Base-by-base conservation (phyloP, 2,113 vertebrate genomes). In the Delphinus delphis region DNA sequence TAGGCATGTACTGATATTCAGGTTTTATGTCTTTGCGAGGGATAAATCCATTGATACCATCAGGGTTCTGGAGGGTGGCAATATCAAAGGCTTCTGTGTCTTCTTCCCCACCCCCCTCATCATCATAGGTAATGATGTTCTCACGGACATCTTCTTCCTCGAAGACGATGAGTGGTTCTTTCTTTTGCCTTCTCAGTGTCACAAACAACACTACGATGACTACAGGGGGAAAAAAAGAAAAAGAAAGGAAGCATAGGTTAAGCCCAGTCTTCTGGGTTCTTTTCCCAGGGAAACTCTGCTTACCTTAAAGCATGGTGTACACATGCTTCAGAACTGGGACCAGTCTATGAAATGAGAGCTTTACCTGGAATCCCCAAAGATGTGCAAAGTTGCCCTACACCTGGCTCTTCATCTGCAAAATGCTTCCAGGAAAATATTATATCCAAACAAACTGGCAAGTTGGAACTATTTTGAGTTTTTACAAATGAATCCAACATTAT, bases 51-150 rank as follows among this genome's bases (percentile, higher is more conserved):
- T 99, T 99, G 98, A 99, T 99, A 2, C 99, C 99, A 0, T 99
- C 99, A 0, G 99, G 99, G 98, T 99, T 99, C 99, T 99, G 99
- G 96, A 99, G 98, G 0, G 99, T 99, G 41, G 99, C 99, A 1
- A 99, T 99, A 97, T 99, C 99, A 21, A 99, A 99, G 2, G 99
- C 99, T 97, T 99, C 99, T 0, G 99, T 99, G 98, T 99, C 99
- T 97, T 99, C 99, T 96, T 99, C 99, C 0, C 99, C 99, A 0
- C 99, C 99, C 0, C 99, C 99, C 97, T 99, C 99, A 1, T 99
- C 99, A 1, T 99, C 99, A 0, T 99, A 99, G 14, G 99, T 99
- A 92, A 99, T 99, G 90, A 99, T 99, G 95, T 99, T 99, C 98
- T 99, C 99, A 11, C 99, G 98, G 92, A 99, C 99, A 79, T 99